A percentile compares a stretch with the other conserved stretches of the same genome.
Evolutionary conservation across 2,888 invertebrate genomes (phyloP).

Genomic region (Rhagophthalmus giganteus): DNA sequence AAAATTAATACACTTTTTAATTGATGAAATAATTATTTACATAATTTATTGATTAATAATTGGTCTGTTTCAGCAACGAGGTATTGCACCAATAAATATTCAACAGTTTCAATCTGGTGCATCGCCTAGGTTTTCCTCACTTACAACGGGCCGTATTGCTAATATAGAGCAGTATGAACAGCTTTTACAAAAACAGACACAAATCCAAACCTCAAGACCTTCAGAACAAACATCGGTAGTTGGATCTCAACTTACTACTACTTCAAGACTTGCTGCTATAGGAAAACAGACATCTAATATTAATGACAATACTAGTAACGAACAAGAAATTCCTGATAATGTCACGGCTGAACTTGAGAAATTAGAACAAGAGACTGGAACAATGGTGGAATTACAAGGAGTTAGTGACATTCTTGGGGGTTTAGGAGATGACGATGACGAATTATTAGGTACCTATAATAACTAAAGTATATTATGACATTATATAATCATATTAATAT

Average conservation of each 20-base stretch:
- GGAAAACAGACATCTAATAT: conserved; percentile 29
- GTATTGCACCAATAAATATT: conserved; percentile 45
- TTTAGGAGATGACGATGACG: conserved; percentile 83
- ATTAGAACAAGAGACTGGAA: conserved; percentile 67
- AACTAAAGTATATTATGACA: conserved; percentile 1
- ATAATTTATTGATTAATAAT: too few relatives aligned
- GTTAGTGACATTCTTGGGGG: conserved; percentile 82
- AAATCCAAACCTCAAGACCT: conserved; percentile 13
- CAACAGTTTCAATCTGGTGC: conserved; percentile 36
- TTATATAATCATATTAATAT: conserved; percentile 1
- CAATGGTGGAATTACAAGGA: conserved; percentile 63
- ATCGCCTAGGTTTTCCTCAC: conserved; percentile 5
- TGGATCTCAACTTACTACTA: conserved; percentile 25
- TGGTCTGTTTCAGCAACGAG: conserved; percentile 48
- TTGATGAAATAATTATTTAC: too few relatives aligned
- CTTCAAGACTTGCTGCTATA: conserved; percentile 31
- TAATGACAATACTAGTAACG: conserved; percentile 41
- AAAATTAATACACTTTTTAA: too few relatives aligned
- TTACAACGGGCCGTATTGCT: conserved; percentile 5
- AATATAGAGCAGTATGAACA: conserved; percentile 29
- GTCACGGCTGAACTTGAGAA: conserved; percentile 71
- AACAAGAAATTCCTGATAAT: conserved; percentile 67
- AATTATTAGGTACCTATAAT: conserved; percentile 63
- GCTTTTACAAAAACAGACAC: conserved; percentile 23
- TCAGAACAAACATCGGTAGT: conserved; percentile 34